Evolutionary conservation across 2,113 vertebrate species (phyloP).

Genomic region (Semnornis frantzii): DNA sequence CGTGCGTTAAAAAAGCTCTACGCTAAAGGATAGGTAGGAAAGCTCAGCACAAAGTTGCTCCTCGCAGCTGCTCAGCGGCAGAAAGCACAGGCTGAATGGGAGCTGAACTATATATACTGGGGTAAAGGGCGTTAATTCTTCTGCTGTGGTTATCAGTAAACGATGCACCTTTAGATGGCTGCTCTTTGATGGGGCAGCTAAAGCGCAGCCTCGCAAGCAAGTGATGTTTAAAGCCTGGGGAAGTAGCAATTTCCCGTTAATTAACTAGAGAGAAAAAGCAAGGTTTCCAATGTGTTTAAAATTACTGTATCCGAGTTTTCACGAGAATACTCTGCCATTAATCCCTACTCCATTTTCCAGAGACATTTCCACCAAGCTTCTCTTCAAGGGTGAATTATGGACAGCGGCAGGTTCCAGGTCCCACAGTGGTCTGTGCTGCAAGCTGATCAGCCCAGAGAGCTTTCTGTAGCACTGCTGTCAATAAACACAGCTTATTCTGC

Average conservation of each 20-base stretch:
- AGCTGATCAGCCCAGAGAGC: neutral
- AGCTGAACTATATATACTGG: neutral
- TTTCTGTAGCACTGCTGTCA: neutral
- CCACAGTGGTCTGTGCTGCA: neutral
- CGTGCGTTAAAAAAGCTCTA: neutral
- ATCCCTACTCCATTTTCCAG: neutral
- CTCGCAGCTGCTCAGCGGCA: neutral
- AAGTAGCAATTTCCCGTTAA: neutral
- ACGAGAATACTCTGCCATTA: neutral
- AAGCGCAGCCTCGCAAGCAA: neutral
- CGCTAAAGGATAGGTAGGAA: accelerated
- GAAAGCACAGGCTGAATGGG: neutral
- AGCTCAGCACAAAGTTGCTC: neutral
- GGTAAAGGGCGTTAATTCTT: neutral
- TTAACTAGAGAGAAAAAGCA: neutral
- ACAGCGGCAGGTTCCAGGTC: neutral
- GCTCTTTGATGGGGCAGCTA: neutral
- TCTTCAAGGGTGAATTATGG: neutral
- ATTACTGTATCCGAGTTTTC: neutral
- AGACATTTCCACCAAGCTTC: neutral
- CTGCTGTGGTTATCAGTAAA: neutral
- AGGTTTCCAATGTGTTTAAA: neutral
- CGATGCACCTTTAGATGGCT: neutral
- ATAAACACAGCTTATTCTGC: neutral
- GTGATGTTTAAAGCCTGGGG: neutral